phyloP scores from a whole-genome alignment of 2,888 invertebrate genomes.

The Phaedon cochleariae region DNA sequence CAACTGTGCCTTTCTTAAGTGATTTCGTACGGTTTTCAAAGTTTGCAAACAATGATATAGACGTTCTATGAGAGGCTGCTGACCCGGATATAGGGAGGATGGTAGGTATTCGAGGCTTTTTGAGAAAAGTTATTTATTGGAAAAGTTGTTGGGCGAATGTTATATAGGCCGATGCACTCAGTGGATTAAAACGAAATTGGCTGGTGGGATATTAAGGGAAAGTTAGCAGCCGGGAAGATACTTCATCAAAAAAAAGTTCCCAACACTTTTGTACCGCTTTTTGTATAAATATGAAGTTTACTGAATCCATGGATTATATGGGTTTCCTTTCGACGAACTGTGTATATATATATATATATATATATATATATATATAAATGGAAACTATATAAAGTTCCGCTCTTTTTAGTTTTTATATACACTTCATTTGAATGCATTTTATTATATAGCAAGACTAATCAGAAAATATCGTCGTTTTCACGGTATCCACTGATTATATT shows the following conservation, averaged over 20 bases:
- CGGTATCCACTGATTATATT: too few relatives aligned
- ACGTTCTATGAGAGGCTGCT: slow-evolving; percentile 33
- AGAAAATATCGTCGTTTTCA: too few relatives aligned
- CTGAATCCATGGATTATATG: background rate
- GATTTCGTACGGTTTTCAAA: slow-evolving; percentile 27
- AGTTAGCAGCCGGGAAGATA: background rate
- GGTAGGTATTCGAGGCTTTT: background rate
- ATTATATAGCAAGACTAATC: too few relatives aligned
- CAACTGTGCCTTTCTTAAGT: slow-evolving; percentile 24
- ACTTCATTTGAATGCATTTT: too few relatives aligned
- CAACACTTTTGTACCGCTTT: background rate
- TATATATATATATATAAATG: too few relatives aligned
- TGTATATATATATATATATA: too few relatives aligned
- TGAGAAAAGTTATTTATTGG: background rate
- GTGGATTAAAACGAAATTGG: background rate
- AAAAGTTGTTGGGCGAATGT: background rate
- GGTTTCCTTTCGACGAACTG: too few relatives aligned
- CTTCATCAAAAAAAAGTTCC: background rate
- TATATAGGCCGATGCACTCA: background rate
- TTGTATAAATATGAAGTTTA: background rate
- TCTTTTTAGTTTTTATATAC: too few relatives aligned
- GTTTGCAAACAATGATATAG: slow-evolving; percentile 45
- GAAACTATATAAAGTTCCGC: too few relatives aligned
- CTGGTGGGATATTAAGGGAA: background rate
- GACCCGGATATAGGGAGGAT: slow-evolving; percentile 23